Percentiles rank a stretch among this genome's conserved stretches.
Conservation (phyloP, 1,140 invertebrate species). For the Meteorus sp. region DNA sequence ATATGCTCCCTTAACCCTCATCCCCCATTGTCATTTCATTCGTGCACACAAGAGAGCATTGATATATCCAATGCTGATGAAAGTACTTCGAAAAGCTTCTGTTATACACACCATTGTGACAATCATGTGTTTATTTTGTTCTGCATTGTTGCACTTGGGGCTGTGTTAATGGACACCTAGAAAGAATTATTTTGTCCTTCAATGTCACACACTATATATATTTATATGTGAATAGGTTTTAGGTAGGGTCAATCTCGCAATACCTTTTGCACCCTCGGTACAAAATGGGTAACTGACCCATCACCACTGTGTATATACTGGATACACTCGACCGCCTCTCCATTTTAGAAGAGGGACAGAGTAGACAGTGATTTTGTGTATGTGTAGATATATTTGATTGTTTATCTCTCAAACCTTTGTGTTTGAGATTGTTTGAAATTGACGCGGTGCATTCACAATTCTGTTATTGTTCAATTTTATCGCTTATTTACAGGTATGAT, state of each 20-base stretch:
- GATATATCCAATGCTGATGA: too few relatives aligned
- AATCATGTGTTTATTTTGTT: conserved; percentile 51
- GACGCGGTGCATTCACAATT: too few relatives aligned
- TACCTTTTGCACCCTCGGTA: too few relatives aligned
- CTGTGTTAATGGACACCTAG: conserved; percentile 45
- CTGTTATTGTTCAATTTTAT: conserved; percentile 8
- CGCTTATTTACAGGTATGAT: too few relatives aligned
- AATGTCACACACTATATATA: not conserved
- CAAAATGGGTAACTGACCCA: too few relatives aligned
- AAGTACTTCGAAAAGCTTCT: conserved; percentile 9
- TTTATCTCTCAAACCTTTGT: conserved; percentile 12
- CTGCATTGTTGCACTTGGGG: conserved; percentile 47
- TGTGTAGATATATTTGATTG: conserved; percentile 14
- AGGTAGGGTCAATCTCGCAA: too few relatives aligned
- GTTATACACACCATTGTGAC: conserved; percentile 17
- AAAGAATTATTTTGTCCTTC: conserved; percentile 33
- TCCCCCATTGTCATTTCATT: too few relatives aligned
- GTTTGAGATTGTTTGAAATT: not conserved
- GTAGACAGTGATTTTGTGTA: too few relatives aligned
- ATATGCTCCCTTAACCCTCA: not conserved
- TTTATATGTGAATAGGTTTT: too few relatives aligned
- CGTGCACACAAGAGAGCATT: too few relatives aligned
- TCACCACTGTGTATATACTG: not conserved
- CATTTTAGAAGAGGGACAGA: not conserved
- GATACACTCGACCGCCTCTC: not conserved